phyloP scores from a whole-genome alignment of 2,888 invertebrate genomes.

The Enchytraeus crypticus region DNA sequence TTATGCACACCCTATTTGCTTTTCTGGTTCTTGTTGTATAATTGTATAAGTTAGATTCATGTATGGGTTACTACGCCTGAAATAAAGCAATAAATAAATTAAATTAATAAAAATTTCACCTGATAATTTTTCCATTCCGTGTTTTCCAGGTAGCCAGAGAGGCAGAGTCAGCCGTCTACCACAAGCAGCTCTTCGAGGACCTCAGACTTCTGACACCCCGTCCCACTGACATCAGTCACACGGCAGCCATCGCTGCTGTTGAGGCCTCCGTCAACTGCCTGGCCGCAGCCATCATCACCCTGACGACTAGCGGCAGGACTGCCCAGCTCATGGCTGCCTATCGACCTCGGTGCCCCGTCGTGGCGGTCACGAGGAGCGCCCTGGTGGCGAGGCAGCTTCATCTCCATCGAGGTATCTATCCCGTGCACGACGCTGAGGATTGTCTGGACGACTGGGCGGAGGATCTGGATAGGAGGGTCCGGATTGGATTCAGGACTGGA shows the following conservation, averaged over 20 bases:
- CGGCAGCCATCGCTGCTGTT: conserved; percentile 85
- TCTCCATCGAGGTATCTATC: background rate
- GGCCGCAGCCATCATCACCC: conserved; percentile 79
- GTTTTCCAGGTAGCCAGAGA: conserved; percentile 87
- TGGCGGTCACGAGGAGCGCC: conserved; percentile 75
- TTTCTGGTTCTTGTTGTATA: too few relatives aligned
- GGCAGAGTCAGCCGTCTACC: conserved; percentile 92
- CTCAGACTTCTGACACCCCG: conserved; percentile 52
- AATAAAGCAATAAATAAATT: too few relatives aligned
- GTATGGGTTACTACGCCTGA: too few relatives aligned
- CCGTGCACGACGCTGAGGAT: background rate
- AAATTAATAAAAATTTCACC: too few relatives aligned
- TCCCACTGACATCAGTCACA: conserved; percentile 74
- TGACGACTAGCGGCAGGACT: conserved; percentile 67
- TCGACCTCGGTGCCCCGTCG: conserved; percentile 84
- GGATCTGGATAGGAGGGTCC: background rate
- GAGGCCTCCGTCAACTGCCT: conserved; percentile 82
- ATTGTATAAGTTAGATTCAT: too few relatives aligned
- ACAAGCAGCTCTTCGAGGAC: conserved; percentile 77
- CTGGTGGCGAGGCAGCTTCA: conserved; percentile 36
- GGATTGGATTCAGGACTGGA: conserved; percentile 4
- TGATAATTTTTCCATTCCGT: too few relatives aligned
- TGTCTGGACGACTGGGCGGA: background rate
- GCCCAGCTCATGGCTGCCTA: conserved; percentile 86
- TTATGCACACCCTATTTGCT: too few relatives aligned